These are phyloP conservation scores for Agelastica alni DNA, from an alignment of 2,888 invertebrate species.

Conservation along the genomic window DNA sequence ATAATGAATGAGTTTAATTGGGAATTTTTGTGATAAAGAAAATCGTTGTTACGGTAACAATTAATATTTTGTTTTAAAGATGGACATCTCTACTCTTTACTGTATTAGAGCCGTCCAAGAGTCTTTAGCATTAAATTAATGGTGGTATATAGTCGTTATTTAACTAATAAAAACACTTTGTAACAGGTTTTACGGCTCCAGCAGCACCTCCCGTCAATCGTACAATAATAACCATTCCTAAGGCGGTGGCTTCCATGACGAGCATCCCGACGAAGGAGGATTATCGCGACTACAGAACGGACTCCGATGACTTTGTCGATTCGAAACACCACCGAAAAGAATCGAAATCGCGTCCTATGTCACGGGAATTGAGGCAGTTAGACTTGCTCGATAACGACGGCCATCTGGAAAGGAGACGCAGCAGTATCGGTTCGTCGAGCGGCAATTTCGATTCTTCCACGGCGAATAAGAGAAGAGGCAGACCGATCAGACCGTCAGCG, in stretches of 20 bases:
- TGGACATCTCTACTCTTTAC: too few species aligned
- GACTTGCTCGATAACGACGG: slow-evolving; percentile 66
- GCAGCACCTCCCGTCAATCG: slow-evolving; percentile 66
- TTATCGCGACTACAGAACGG: slow-evolving; percentile 65
- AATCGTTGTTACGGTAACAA: too few species aligned
- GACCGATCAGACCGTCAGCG: slow-evolving; percentile 52
- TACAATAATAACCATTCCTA: slow-evolving; percentile 80
- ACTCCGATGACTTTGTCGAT: slow-evolving; percentile 60
- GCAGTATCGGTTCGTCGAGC: slow-evolving; percentile 55
- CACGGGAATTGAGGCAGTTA: slow-evolving; percentile 67
- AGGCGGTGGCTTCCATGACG: slow-evolving; percentile 88
- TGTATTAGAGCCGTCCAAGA: too few species aligned
- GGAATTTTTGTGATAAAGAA: too few species aligned
- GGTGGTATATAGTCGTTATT: too few species aligned
- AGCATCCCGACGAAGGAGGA: slow-evolving; percentile 85
- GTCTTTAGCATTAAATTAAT: too few species aligned
- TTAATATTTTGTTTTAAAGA: too few species aligned
- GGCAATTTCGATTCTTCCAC: slow-evolving; percentile 48
- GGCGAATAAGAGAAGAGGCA: slow-evolving; percentile 52
- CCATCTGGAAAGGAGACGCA: slow-evolving; percentile 59
- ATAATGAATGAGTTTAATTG: too few species aligned
- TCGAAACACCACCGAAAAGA: slow-evolving; percentile 70
- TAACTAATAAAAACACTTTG: too few species aligned
- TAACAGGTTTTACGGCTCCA: slow-evolving; percentile 60
- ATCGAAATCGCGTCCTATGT: slow-evolving; percentile 59